Evolutionary conservation across 2,888 invertebrate species (phyloP).

Genomic region (Perizoma flavofasciatum): DNA sequence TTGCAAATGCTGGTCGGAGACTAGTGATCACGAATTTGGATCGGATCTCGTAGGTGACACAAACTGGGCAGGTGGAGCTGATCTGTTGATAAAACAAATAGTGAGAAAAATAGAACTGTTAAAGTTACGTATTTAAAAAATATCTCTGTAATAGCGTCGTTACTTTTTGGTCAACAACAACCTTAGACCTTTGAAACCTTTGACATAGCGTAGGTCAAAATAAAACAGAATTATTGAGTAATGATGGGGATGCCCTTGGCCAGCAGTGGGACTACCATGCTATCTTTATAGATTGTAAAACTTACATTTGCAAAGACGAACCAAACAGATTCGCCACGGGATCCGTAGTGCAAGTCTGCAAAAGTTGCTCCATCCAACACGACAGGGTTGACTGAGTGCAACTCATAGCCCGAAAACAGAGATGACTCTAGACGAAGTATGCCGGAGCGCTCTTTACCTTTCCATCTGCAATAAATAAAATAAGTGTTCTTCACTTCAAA

Average conservation of each 20-base stretch:
- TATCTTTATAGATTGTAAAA: constrained; percentile 28
- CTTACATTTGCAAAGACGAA: constrained; percentile 87
- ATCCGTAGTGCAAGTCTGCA: constrained; percentile 85
- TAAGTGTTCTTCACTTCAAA: background rate
- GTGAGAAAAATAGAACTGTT: too few relatives aligned
- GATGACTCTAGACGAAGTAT: constrained; percentile 85
- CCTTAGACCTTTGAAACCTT: too few relatives aligned
- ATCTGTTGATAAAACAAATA: constrained; percentile 61
- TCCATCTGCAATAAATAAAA: constrained; percentile 78
- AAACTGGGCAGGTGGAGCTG: constrained; percentile 84
- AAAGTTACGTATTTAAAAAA: too few relatives aligned
- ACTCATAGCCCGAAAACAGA: constrained; percentile 86
- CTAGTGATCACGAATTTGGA: constrained; percentile 85
- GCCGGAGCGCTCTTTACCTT: constrained; percentile 84
- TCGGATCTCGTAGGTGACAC: constrained; percentile 84
- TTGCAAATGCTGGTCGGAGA: constrained; percentile 85
- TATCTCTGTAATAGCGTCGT: too few relatives aligned
- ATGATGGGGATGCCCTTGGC: background rate
- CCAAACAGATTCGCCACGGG: constrained; percentile 85
- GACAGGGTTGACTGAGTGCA: constrained; percentile 81
- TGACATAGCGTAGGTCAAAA: too few relatives aligned
- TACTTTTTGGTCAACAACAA: too few relatives aligned
- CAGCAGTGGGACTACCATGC: background rate
- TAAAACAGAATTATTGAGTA: too few relatives aligned
- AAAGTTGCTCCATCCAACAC: constrained; percentile 83